Evolutionary conservation across 2,113 vertebrate genomes (phyloP), one percentile per base, ranked within the genome.

Genomic region (Melanotaenia duboulayi): DNA sequence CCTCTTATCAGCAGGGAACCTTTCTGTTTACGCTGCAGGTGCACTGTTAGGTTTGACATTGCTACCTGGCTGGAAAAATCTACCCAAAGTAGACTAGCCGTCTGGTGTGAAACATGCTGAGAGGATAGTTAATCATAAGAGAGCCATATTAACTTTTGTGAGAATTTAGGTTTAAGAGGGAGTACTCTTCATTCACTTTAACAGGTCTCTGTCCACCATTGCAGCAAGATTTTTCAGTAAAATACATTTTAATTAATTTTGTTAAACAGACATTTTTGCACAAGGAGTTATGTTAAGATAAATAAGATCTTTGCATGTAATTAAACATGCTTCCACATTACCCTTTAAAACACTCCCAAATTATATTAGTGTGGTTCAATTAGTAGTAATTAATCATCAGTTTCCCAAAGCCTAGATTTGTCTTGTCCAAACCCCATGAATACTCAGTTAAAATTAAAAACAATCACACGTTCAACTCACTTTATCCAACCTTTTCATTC

Each of bases 1-100:
- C 63, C 63, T 46, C 51, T 32, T 84, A 87, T 87, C 76, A 44
- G 57, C 44, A 11, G 69, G 71, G 62, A 60, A 72, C 73, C 78
- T 76, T 74, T 66, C 69, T 42, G 60, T 83, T 81, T 62, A 63
- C 60, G 13, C 0, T 75, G 28, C 75, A 63, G 48, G 57, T 79
- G 51, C 49, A 67, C 71, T 57, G 74, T 75, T 49, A 74, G 57
- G 73, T 74, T n/a, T 66, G 71, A 82, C 72, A 82, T 57, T 42
- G 74, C 69, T 80, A 64, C 82, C 81, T 58, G 61, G 14, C 70
- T 58, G 56, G 51, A 48, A 72, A 83, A 76, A 62, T 46, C 5
- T 2, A 46, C 39, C 23, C 48, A 32, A 25, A 17, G 13, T 37
- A 4, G 12, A n/a, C n/a, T 37, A 8, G 14, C 42, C 66, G 35